Evolutionary conservation across 2,888 invertebrate genomes (phyloP).

Genomic region (Leucophenga maculata): DNA sequence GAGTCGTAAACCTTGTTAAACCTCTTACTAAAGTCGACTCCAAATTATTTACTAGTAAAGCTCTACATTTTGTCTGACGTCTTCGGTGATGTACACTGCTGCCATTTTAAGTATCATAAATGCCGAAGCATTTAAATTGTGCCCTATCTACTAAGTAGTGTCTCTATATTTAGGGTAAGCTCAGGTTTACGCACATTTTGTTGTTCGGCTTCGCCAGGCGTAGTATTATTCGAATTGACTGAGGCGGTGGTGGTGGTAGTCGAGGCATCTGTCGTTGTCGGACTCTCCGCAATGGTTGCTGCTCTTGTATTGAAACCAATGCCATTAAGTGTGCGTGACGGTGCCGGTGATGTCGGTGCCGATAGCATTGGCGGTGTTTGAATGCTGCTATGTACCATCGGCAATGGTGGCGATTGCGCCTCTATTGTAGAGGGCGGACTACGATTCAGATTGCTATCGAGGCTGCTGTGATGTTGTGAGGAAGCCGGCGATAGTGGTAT

Average conservation of each 20-base stretch:
- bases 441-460: conserved; percentile 70
- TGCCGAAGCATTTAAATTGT: conserved; percentile 59
- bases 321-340: conserved; percentile 60
- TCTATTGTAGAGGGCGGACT: conserved; percentile 69
- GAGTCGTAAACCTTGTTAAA: too few species aligned
- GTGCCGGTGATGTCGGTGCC: conserved; percentile 65
- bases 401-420: conserved; percentile 55
- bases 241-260: conserved; percentile 46
- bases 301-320: conserved; percentile 39
- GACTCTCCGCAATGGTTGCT: conserved; percentile 4
- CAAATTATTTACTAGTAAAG: conserved; percentile 34
- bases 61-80: conserved; percentile 38
- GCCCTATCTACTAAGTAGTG: conserved; percentile 69
- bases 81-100: too few species aligned
- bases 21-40: too few species aligned
- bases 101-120: not conserved
- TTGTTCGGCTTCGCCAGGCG: conserved; percentile 33
- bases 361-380: conserved; percentile 53
- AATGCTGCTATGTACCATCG: conserved; percentile 25
- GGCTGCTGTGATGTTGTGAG: conserved; percentile 71
- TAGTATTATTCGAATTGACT: conserved; percentile 41
- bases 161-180: conserved; percentile 65
- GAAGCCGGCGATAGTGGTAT: conserved; percentile 75
- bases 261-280: conserved; percentile 44
- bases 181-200: conserved; percentile 54